These are phyloP conservation scores for Eira barbara DNA, from an alignment of 2,113 vertebrate species.

Conservation along the genomic window DNA sequence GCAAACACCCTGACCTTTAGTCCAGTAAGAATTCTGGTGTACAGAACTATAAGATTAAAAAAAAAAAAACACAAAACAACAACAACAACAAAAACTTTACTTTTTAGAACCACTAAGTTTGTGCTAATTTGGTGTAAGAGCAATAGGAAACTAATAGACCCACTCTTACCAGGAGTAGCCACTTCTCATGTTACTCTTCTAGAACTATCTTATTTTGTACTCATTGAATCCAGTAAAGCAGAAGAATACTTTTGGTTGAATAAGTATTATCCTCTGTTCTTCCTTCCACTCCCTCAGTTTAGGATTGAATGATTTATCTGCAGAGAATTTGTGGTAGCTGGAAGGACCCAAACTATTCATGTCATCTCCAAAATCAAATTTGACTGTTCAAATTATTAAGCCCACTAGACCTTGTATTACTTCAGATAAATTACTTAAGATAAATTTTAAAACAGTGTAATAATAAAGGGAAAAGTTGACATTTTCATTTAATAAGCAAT, in stretches of 20 bases:
- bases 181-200: not conserved
- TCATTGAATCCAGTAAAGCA: not conserved
- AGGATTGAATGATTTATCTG: not conserved
- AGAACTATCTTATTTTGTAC: not conserved
- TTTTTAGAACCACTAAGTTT: not conserved
- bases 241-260: not conserved
- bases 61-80: too few species aligned
- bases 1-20: not conserved
- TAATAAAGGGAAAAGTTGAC: not conserved
- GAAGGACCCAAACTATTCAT: not conserved
- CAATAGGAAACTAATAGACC: not conserved
- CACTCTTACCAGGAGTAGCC: not conserved
- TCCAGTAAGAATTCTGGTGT: not conserved
- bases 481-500: constrained; percentile 20
- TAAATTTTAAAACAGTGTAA: not conserved
- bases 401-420: not conserved
- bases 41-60: not conserved
- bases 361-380: not conserved
- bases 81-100: not conserved
- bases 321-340: not conserved
- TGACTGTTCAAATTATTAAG: not conserved
- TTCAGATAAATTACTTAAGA: constrained; percentile 24
- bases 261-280: not conserved
- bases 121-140: not conserved
- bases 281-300: not conserved